Evolutionary conservation across 2,797 vertebrate genomes (phyloP), one percentile per base, ranked within the genome.

Genomic region (Denticeps clupeoides): DNA sequence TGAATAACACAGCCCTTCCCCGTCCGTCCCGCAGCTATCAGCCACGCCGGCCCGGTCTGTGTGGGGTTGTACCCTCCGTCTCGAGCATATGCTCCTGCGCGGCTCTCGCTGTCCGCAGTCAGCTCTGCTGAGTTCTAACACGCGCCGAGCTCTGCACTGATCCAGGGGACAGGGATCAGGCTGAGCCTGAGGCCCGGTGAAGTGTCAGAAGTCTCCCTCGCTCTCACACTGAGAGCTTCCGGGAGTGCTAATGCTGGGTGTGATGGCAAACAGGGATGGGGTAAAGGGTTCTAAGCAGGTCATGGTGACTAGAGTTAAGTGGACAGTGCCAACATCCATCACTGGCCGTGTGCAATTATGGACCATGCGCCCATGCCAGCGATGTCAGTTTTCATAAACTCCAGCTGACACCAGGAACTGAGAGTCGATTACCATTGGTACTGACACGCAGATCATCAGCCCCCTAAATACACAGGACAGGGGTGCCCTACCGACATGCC

Each of bases 401-500:
- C 40, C 4, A 21, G 24, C 45, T 29, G 21, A 57, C 47, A 64
- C 35, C 15, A 43, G 16, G 18, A 6, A 22, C 41, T 37, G 40
- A 43, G 22, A 52, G 18, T 21, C 35, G 35, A 38, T 38, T 38
- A 7, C 10, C 37, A 35, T 18, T 47, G 45, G 27, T 28, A 35
- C 23, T 33, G 31, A 11, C 41, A 35, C 28, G 11, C 15, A 41
- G 32, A 42, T 55, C 49, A 49, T 5, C 3, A 38, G 25, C 37
- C 27, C 29, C 26, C 24, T 51, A 47, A 37, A 28, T 37, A 49
- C 15, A 11, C 44, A 50, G 26, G 50, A 15, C 41, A 53, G 32
- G 58, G 23, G 28, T 62, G 28, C 45, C 56, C 57, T 32, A 23
- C 48, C 64, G 65, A 64, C 41, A 58, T 65, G 47, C 55, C 55